Evolutionary conservation across 2,797 vertebrate species (phyloP), one percentile per base, ranked within the genome.

Genomic region (Pseudomugil tenellus): DNA sequence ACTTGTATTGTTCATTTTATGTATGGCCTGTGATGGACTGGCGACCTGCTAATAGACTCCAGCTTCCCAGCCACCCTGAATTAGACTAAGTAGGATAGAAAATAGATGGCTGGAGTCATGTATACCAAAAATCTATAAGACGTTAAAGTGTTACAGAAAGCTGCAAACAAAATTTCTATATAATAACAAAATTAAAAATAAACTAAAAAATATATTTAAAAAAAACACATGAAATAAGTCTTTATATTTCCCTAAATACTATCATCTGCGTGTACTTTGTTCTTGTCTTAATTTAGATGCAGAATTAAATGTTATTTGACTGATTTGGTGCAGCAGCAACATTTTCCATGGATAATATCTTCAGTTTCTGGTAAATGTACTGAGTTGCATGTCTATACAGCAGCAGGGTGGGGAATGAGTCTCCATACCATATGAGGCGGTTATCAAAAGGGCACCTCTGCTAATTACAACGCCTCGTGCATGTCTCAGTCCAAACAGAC

Each of bases 361-460:
- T 26, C 48, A 59, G 67, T 65, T 31, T 48, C 16, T n/a, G 35
- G 54, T 28, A 46, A 54, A 74, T 41, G 37, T 55, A 72, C 43
- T 12, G 52, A 59, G 75, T 64, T 65, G 60, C 32, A 32, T 52
- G 67, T 73, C 71, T 31, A 6, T 23, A 35, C 63, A 56, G 3
- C 23, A 43, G 17, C 10, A 16, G 19, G 29, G 59, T 19, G 54
- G 73, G 53, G 63, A 69, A 51, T 16, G 52, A 74, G 59, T 28
- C 61, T 78, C 86, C 80, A 71, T 41, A 41, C 39, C 17, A 16
- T 86, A 77, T 73, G 70, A 71, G 51, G 17, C 74, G 19, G n/a
- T 80, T 84, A 87, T 86, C 80, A 88, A 85, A 91, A 89, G 84
- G 84, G 59, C 77, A 72, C 78, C 54, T 72, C 77, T 32, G 46